Evolutionary conservation across 2,113 vertebrate genomes (phyloP).

Genomic region (Apeltes quadracus): DNA sequence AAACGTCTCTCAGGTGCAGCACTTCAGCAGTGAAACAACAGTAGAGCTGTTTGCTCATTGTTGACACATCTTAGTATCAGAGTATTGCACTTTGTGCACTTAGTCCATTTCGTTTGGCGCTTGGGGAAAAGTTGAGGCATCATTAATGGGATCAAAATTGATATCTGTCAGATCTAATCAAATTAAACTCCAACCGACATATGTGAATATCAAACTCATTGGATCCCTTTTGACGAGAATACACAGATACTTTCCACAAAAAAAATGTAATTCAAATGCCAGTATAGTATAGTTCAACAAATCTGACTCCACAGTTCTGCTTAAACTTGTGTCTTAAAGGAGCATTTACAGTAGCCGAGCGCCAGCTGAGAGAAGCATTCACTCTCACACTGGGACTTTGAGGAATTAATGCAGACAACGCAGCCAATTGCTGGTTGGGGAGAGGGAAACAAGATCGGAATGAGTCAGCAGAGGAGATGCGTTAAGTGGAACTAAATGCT

Average conservation of each 20-base stretch:
- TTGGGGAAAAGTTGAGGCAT: not conserved
- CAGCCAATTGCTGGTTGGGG: not conserved
- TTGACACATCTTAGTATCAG: not conserved
- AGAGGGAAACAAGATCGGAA: constrained; percentile 14
- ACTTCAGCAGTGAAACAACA: not conserved
- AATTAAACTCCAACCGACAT: not conserved
- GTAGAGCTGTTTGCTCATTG: not conserved
- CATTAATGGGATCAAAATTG: not conserved
- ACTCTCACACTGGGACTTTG: constrained; percentile 23
- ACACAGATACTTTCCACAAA: constrained; percentile 16
- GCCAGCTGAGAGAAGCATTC: constrained; percentile 35
- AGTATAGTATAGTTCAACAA: constrained; percentile 12
- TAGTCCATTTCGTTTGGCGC: not conserved
- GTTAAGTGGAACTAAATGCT: constrained; percentile 55
- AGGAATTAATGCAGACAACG: constrained; percentile 30
- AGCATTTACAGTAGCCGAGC: constrained; percentile 9
- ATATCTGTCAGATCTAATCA: too few species aligned
- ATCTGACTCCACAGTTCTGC: constrained; percentile 25
- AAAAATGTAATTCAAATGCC: constrained; percentile 11
- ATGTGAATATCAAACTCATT: not conserved
- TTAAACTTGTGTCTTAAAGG: constrained; percentile 16
- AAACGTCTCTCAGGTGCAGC: not conserved
- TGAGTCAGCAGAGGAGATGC: constrained; percentile 43
- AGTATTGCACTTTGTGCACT: too few species aligned
- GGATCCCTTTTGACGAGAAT: not conserved